phyloP scores from a whole-genome alignment of 2,113 vertebrate genomes.

The Coptodon rendalli region DNA sequence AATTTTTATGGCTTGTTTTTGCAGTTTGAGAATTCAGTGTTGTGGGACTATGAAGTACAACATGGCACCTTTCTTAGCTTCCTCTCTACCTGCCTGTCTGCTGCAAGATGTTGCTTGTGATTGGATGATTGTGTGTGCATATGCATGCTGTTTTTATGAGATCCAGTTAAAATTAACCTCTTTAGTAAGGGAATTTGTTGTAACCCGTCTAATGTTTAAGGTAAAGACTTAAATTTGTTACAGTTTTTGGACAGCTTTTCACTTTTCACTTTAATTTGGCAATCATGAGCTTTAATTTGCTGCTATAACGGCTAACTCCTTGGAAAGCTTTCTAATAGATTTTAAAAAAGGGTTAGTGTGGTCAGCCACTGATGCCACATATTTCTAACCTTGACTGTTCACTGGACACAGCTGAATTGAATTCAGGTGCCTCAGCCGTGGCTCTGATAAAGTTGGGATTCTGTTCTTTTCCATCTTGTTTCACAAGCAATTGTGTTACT shows the following conservation, averaged over 20 bases:
- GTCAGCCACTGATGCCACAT: background rate
- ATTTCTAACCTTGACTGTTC: background rate
- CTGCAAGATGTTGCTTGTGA: accelerated
- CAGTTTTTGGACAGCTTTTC: background rate
- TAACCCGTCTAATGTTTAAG: background rate
- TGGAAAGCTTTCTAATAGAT: background rate
- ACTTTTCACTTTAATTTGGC: background rate
- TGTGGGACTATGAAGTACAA: constrained; percentile 19
- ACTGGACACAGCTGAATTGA: background rate
- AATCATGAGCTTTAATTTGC: background rate
- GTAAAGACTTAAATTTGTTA: background rate
- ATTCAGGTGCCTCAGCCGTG: background rate
- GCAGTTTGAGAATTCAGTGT: constrained; percentile 52
- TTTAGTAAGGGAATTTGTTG: background rate
- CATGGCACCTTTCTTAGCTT: constrained; percentile 3
- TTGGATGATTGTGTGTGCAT: background rate
- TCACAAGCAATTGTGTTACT: background rate
- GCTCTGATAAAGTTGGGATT: accelerated
- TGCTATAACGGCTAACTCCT: background rate
- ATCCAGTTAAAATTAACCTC: background rate
- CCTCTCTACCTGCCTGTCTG: background rate
- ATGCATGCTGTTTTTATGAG: background rate
- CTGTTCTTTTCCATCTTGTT: background rate
- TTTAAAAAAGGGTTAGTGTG: background rate
- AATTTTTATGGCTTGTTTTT: constrained; percentile 78